Evolutionary conservation across 2,888 invertebrate genomes (phyloP).

Genomic region (Apotomis betuletana): DNA sequence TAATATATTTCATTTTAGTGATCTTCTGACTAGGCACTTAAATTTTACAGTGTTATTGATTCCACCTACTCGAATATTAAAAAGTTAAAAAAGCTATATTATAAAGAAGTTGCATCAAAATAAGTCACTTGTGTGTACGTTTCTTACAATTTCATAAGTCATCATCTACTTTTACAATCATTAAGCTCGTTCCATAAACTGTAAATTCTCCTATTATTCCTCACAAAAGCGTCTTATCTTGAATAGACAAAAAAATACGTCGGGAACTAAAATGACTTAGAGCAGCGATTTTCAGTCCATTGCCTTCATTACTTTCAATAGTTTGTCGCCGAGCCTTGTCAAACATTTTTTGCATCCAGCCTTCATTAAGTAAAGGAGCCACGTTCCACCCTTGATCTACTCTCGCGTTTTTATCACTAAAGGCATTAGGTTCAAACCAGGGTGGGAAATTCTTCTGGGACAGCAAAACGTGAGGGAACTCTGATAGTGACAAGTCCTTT

Average conservation of each 20-base stretch:
- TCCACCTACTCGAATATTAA: too few relatives aligned
- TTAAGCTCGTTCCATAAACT: background rate
- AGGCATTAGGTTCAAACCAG: background rate
- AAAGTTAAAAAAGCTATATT: too few relatives aligned
- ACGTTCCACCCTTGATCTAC: background rate
- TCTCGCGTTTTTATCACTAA: background rate
- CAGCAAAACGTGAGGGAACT: slow-evolving; percentile 15
- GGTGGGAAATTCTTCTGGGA: background rate
- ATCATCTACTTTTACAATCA: background rate
- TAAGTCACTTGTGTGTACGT: too few relatives aligned
- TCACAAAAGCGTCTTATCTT: slow-evolving; percentile 28
- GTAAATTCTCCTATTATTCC: background rate
- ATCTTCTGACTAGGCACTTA: too few relatives aligned
- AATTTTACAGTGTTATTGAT: too few relatives aligned
- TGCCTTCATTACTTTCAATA: slow-evolving; percentile 33
- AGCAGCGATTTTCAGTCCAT: slow-evolving; percentile 27
- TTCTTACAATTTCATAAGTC: too few relatives aligned
- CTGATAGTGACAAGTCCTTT: slow-evolving; percentile 41
- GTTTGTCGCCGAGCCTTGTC: slow-evolving; percentile 37
- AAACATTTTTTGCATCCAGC: slow-evolving; percentile 39
- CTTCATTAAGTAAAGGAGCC: slow-evolving; percentile 28
- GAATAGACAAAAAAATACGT: slow-evolving; percentile 36
- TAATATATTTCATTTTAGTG: too few relatives aligned
- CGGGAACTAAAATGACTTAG: slow-evolving; percentile 22
- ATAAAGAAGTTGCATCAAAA: too few relatives aligned